Conservation (phyloP, 2,113 vertebrate genomes). For the Neotoma lepida region DNA sequence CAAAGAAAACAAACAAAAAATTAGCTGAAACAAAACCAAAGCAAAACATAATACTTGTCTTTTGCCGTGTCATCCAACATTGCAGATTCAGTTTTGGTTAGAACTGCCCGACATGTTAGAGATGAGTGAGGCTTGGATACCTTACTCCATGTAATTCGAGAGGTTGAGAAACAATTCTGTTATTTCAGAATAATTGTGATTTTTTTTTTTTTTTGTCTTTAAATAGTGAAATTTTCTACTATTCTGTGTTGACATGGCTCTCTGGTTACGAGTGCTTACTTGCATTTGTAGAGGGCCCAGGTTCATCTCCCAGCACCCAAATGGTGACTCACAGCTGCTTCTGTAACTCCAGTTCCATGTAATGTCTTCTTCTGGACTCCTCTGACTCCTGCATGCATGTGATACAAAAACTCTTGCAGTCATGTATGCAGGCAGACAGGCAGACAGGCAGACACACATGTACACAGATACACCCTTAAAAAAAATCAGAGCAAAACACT, state of each 20-base stretch:
- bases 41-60: not conserved
- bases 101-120: not conserved
- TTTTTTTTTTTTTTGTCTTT: not conserved
- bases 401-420: not conserved
- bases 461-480: not conserved
- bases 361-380: not conserved
- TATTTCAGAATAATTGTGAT: not conserved
- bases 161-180: not conserved
- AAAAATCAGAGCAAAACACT: not conserved
- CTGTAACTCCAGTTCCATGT: not conserved
- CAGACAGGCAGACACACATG: not conserved
- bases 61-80: rapidly evolving
- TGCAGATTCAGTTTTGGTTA: not conserved
- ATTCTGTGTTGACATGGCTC: not conserved
- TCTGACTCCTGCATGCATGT: not conserved
- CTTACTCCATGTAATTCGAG: not conserved
- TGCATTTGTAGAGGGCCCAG: not conserved
- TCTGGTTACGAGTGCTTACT: not conserved
- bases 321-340: not conserved
- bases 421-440: not conserved
- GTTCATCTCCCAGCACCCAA: not conserved
- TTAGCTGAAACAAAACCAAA: not conserved
- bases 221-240: not conserved
- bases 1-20: not conserved
- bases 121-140: not conserved